Conservation (phyloP, 2,113 vertebrate genomes). For the Pionites leucogaster region DNA sequence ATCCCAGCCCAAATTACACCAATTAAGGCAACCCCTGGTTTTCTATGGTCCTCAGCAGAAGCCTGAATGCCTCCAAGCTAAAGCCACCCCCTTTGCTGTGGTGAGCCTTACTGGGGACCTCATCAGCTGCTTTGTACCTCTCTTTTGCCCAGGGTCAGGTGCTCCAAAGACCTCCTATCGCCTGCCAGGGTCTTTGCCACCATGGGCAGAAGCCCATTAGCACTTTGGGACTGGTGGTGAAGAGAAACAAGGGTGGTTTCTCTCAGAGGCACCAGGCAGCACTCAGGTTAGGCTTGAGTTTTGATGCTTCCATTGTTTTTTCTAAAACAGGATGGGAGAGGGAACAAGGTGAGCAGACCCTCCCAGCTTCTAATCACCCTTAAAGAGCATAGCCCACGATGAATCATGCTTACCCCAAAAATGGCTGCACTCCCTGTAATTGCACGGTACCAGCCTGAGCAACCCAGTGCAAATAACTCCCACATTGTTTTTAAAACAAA, state of each 20-base stretch:
- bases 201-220: not conserved
- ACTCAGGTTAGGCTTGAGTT: not conserved
- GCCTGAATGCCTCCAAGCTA: not conserved
- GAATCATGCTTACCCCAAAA: not conserved
- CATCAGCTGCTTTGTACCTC: not conserved
- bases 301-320: not conserved
- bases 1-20: not conserved
- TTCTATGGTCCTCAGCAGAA: not conserved
- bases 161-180: not conserved
- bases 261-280: not conserved
- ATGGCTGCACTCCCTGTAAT: not conserved
- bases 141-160: not conserved
- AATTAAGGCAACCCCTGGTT: rapidly evolving
- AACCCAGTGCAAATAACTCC: conserved; percentile 44
- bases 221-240: not conserved
- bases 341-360: not conserved
- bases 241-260: not conserved
- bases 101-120: not conserved
- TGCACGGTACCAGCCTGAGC: conserved; percentile 9
- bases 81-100: not conserved
- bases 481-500: conserved; percentile 62
- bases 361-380: not conserved
- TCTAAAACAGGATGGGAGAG: not conserved
- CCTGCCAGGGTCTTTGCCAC: not conserved
- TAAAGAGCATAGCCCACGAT: rapidly evolving